phyloP scores from a whole-genome alignment of 2,113 vertebrate species.

The Gobiocypris rarus region DNA sequence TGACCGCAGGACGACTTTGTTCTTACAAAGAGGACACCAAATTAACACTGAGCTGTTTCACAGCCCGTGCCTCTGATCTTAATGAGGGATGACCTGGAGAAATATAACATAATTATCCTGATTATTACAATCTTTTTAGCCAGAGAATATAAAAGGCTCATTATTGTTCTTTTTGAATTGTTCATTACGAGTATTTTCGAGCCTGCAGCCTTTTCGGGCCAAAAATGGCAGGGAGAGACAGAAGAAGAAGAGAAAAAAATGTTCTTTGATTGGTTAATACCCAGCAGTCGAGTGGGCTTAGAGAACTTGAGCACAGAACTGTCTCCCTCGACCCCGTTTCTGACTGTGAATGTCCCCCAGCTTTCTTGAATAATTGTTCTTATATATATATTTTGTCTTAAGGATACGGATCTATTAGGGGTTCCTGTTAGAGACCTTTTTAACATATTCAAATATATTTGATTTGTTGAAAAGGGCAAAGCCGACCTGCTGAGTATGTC shows the following conservation, averaged over 20 bases:
- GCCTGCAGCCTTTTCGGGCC: conserved; percentile 64
- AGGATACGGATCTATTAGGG: conserved; percentile 41
- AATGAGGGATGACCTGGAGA: conserved; percentile 71
- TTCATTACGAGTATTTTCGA: conserved; percentile 68
- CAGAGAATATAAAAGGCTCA: conserved; percentile 69
- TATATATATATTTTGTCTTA: conserved; percentile 41
- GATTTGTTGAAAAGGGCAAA: conserved; percentile 54
- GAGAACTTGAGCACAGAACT: conserved; percentile 26
- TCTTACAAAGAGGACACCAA: conserved; percentile 68
- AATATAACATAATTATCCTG: conserved; percentile 69
- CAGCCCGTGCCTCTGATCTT: conserved; percentile 65
- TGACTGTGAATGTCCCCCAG: conserved; percentile 49
- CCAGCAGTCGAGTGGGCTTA: conserved; percentile 47
- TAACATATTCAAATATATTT: conserved; percentile 56
- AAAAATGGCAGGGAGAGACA: conserved; percentile 48
- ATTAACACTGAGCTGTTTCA: conserved; percentile 66
- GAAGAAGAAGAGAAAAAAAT: conserved; percentile 27
- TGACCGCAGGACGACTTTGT: conserved; percentile 69
- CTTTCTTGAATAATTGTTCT: conserved; percentile 32
- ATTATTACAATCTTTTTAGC: conserved; percentile 67
- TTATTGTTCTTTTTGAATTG: conserved; percentile 72
- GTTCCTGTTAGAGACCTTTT: conserved; percentile 43
- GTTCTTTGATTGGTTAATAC: conserved; percentile 55
- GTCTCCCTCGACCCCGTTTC: conserved; percentile 13
- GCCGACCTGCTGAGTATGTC: conserved; percentile 33